A percentile compares a stretch with the other conserved stretches of the same genome.
Evolutionary conservation across 1,140 invertebrate species (phyloP).

Genomic region (Drosophila willistoni): DNA sequence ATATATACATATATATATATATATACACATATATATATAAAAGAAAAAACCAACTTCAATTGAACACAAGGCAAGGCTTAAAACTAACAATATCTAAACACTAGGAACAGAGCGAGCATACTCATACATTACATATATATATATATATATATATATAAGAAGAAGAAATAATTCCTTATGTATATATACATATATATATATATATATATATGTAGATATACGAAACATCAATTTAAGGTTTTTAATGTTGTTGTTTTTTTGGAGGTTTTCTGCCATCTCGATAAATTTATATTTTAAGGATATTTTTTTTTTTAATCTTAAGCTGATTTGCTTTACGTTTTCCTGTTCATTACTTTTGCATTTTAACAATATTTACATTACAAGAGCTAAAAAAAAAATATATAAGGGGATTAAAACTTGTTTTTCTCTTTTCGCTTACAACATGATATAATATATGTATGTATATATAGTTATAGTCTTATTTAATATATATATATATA

Average conservation of each 20-base stretch:
- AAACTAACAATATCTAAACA: constrained; percentile 38
- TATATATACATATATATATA: background rate
- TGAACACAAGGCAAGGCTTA: constrained; percentile 13
- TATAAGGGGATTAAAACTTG: background rate
- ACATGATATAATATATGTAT: constrained; percentile 57
- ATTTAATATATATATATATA: background rate
- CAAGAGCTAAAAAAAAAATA: constrained; percentile 48
- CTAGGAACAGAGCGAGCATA: constrained; percentile 48
- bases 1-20: constrained; percentile 14
- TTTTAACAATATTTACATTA: constrained; percentile 77
- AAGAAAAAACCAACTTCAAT: constrained; percentile 26
- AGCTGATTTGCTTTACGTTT: constrained; percentile 32
- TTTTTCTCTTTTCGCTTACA: constrained; percentile 61
- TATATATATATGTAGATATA: constrained; percentile 22
- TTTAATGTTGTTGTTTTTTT: background rate
- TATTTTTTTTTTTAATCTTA: constrained; percentile 55
- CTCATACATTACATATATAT: constrained; percentile 17
- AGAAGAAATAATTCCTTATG: no score
- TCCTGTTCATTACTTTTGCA: constrained; percentile 26
- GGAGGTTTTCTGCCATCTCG: constrained; percentile 10
- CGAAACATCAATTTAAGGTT: constrained; percentile 20
- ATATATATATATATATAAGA: constrained; percentile 22
- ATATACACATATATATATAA: constrained; percentile 27
- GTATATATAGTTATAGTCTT: constrained; percentile 33
- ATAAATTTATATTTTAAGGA: constrained; percentile 49